Evolutionary conservation across 1,140 invertebrate genomes (phyloP), one percentile per base, ranked within the genome.

Genomic region (Helicoverpa armigera): DNA sequence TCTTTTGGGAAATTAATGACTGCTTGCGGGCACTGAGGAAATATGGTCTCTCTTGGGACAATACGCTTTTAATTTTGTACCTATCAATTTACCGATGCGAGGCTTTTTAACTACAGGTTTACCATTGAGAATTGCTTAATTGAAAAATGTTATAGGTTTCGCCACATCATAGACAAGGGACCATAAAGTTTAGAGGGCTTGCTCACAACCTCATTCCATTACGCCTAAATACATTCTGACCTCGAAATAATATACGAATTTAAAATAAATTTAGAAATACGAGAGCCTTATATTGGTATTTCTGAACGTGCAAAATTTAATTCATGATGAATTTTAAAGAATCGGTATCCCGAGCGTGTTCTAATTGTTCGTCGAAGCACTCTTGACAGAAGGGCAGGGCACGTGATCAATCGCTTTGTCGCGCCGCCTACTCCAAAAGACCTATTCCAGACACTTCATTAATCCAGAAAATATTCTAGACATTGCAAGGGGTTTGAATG

Each of bases 341-440:
- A 70, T 58, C 63, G 11, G 43, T 5, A 35, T 63, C n/a, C 53
- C 54, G 16, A 51, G 16, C 13, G 31, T 70, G 65, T 79, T 70
- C 77, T 79, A 79, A 79, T 79, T 79, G 77, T 70, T 60, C 53
- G 54, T n/a, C 29, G 16, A 54, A 79, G 63, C 14, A 67, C 54
- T 60, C 63, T 79, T 23, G n/a, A 60, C 31, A 9, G 35, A 14
- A 70, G 69, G 58, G 51, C 53, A 13, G 63, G 63, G 80, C 73
- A 50, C 84, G 84, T 85, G 84, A 83, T 85, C 84, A 85, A 85
- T 85, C 80, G 82, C 81, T 82, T 83, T 82, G 69, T 75, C 75
- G 75, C 60, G 76, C 72, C 54, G 48, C 56, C 72, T 58, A 56
- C 51, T 54, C 11, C 14, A n/a, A 56, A 7, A 29, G 16, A 48